phyloP scores from a whole-genome alignment of 2,797 vertebrate genomes.

The Telmatherina bonti region DNA sequence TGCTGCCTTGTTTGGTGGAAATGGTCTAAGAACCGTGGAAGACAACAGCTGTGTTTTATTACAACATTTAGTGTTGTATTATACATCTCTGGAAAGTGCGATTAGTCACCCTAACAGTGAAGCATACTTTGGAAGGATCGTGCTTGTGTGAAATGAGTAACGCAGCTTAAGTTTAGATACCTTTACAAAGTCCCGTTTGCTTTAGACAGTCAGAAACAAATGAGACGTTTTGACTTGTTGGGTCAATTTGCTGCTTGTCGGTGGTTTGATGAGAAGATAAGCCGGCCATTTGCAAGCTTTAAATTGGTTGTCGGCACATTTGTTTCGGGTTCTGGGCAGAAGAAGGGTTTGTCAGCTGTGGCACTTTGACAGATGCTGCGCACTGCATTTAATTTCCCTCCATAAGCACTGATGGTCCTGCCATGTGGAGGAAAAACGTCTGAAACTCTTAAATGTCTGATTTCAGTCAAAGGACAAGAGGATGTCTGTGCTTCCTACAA shows the following conservation, averaged over 20 bases:
- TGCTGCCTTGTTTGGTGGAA: slow-evolving; percentile 6
- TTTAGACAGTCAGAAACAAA: slow-evolving; percentile 9
- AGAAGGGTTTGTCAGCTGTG: slow-evolving; percentile 41
- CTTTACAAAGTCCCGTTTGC: not conserved
- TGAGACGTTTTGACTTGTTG: slow-evolving; percentile 17
- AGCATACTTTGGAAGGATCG: too few relatives aligned
- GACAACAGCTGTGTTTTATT: not conserved
- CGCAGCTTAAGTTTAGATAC: too few relatives aligned
- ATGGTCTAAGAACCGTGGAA: not conserved
- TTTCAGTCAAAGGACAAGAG: not conserved
- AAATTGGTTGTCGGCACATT: slow-evolving; percentile 45
- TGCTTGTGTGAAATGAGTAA: too few relatives aligned
- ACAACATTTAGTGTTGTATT: not conserved
- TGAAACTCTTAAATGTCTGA: slow-evolving; percentile 3
- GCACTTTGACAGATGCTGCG: slow-evolving; percentile 40
- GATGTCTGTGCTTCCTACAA: not conserved
- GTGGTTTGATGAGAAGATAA: slow-evolving; percentile 33
- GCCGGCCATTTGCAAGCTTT: slow-evolving; percentile 50
- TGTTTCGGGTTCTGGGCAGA: slow-evolving; percentile 28
- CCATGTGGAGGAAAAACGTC: not conserved
- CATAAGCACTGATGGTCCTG: not conserved
- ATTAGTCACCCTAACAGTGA: not conserved
- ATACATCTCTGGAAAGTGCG: not conserved
- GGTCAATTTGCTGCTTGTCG: slow-evolving; percentile 6
- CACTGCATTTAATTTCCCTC: not conserved